Evolutionary conservation across 2,888 invertebrate species (phyloP).

Genomic region (Eudemis profundana): DNA sequence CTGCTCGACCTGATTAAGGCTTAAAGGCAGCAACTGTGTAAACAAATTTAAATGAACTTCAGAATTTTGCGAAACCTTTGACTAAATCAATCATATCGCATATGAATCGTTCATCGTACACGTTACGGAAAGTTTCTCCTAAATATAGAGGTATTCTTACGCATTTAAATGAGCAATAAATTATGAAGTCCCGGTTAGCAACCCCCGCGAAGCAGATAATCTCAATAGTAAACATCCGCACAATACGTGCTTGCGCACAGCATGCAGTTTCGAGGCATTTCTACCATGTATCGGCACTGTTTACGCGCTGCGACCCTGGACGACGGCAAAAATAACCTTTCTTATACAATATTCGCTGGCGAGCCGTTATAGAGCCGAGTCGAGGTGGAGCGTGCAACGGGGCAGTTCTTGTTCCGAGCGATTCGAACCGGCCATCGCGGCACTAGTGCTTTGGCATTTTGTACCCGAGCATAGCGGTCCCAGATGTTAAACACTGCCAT

Average conservation of each 20-base stretch:
- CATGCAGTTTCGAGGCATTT: conserved; percentile 47
- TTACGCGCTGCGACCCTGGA: conserved; percentile 58
- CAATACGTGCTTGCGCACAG: conserved; percentile 42
- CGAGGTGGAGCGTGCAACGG: conserved; percentile 44
- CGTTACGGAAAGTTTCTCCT: conserved; percentile 10
- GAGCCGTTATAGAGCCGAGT: conserved; percentile 51
- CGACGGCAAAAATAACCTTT: conserved; percentile 61
- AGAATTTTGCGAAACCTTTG: conserved; percentile 1
- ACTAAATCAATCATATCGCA: conserved; percentile 8
- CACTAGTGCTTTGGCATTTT: conserved; percentile 18
- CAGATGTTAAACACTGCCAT: conserved; percentile 16
- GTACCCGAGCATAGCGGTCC: conserved; percentile 14
- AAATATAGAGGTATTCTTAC: conserved; percentile 31
- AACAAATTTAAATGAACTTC: conserved; percentile 22
- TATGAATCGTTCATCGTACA: conserved; percentile 17
- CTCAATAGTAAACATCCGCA: conserved; percentile 49
- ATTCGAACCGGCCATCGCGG: conserved; percentile 45
- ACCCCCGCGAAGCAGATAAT: conserved; percentile 43
- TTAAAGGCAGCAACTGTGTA: conserved; percentile 23
- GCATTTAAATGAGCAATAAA: conserved; percentile 34
- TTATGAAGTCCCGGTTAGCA: conserved; percentile 36
- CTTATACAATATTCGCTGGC: conserved; percentile 58
- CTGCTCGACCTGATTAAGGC: neutral
- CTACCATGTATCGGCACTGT: conserved; percentile 53
- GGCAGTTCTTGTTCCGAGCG: conserved; percentile 47